A percentile compares a stretch with the other conserved stretches of the same genome.
Evolutionary conservation across 92 coral and sea anemone genomes (phyloP).

Genomic region (Nematostella vectensis): DNA sequence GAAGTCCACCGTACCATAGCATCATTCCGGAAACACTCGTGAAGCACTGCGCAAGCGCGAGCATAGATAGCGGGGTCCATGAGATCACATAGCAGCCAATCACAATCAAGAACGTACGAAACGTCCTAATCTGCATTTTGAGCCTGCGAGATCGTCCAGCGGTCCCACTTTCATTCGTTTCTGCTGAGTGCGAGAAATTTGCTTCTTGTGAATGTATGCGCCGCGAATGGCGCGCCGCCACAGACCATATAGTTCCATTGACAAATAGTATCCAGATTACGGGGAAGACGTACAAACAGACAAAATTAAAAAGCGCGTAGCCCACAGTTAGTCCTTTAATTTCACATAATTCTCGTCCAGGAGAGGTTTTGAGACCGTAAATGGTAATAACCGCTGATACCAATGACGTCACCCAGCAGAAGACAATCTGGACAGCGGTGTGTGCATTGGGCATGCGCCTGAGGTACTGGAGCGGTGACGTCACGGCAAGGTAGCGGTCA

Average conservation of each 20-base stretch:
- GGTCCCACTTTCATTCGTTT: neutral
- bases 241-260: slow-evolving; percentile 5
- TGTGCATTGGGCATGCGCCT: slow-evolving; percentile 14
- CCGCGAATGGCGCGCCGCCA: slow-evolving; percentile 9
- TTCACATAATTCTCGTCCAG: slow-evolving; percentile 13
- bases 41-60: slow-evolving; percentile 30
- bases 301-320: slow-evolving; percentile 5
- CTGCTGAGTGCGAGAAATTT: neutral
- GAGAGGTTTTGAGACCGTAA: slow-evolving; percentile 15
- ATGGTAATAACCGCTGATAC: slow-evolving; percentile 6
- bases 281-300: slow-evolving; percentile 8
- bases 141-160: slow-evolving; percentile 9
- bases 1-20: slow-evolving; percentile 26
- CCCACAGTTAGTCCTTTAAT: slow-evolving; percentile 6
- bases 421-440: slow-evolving; percentile 4
- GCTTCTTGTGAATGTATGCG: slow-evolving; percentile 5
- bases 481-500: slow-evolving; percentile 33
- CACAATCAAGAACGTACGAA: slow-evolving; percentile 57
- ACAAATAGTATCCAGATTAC: slow-evolving; percentile 9
- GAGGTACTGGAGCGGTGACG: slow-evolving; percentile 21
- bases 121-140: slow-evolving; percentile 46
- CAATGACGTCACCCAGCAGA: slow-evolving; percentile 11
- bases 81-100: slow-evolving; percentile 44
- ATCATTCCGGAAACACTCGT: slow-evolving; percentile 11
- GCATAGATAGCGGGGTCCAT: slow-evolving; percentile 63